phyloP scores from a whole-genome alignment of 2,797 vertebrate genomes.

The Psittacula echo region DNA sequence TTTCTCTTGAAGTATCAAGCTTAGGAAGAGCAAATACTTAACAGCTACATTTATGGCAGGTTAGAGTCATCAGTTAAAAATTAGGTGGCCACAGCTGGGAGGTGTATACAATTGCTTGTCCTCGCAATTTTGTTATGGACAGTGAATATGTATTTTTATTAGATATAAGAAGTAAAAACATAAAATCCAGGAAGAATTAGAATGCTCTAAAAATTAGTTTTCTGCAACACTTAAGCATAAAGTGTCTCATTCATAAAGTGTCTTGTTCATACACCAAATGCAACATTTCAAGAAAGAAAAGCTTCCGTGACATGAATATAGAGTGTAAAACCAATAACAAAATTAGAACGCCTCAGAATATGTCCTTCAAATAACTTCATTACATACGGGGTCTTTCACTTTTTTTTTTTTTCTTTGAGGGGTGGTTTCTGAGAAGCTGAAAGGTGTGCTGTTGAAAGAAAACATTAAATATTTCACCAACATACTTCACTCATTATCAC shows the following conservation, averaged over 20 bases:
- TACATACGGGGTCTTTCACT: not conserved
- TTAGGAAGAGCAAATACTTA: not conserved
- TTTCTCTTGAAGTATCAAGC: not conserved
- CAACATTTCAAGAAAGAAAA: not conserved
- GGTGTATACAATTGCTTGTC: not conserved
- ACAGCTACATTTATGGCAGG: not conserved
- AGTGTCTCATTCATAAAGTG: not conserved
- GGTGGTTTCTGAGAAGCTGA: not conserved
- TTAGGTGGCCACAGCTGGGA: not conserved
- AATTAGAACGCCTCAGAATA: not conserved
- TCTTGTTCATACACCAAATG: not conserved
- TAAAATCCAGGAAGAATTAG: not conserved
- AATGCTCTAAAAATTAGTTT: not conserved
- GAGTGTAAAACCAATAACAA: not conserved
- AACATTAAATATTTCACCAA: not conserved
- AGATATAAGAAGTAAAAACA: not conserved
- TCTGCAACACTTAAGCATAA: not conserved
- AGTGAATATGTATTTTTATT: not conserved
- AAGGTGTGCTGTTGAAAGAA: not conserved
- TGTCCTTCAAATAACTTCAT: not conserved
- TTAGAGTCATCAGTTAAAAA: not conserved
- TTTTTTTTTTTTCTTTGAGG: not conserved
- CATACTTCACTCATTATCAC: not conserved
- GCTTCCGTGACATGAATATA: not conserved
- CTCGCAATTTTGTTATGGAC: not conserved